Percentiles rank a stretch among this genome's conserved stretches.
Evolutionary conservation across 2,113 vertebrate species (phyloP).

Genomic region (Lepidiolamprologus cunningtoni): DNA sequence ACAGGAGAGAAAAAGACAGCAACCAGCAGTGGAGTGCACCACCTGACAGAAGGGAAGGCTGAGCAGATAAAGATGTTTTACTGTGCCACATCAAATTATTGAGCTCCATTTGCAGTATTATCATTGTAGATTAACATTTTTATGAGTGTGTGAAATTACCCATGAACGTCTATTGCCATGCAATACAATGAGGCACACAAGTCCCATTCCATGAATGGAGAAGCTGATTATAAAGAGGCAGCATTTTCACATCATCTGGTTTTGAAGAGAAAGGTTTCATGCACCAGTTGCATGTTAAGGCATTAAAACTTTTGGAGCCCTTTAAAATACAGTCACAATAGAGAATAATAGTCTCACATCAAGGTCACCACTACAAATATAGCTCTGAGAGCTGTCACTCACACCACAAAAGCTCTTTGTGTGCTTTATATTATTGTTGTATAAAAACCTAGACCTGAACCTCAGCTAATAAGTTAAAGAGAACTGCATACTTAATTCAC

Average conservation of each 20-base stretch:
- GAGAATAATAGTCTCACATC: background rate
- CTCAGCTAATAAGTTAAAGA: background rate
- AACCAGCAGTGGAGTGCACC: background rate
- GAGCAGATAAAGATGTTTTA: constrained; percentile 30
- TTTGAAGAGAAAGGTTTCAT: background rate
- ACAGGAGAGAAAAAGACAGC: background rate
- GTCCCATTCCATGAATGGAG: background rate
- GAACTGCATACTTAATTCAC: background rate
- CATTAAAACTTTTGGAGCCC: background rate
- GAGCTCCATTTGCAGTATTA: constrained; percentile 52
- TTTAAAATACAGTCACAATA: constrained; percentile 6
- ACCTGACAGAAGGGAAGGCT: background rate
- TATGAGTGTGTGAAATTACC: constrained; percentile 56
- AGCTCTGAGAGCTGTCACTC: background rate
- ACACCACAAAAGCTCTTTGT: background rate
- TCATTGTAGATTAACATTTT: constrained; percentile 60
- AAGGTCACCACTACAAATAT: constrained; percentile 11
- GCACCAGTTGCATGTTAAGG: background rate
- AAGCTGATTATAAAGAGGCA: background rate
- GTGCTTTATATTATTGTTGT: background rate
- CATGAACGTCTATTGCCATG: constrained; percentile 32
- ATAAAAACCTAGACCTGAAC: background rate
- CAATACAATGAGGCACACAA: constrained; percentile 26
- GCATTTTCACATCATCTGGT: constrained; percentile 5
- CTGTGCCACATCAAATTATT: constrained; percentile 42